phyloP scores from a whole-genome alignment of 2,113 vertebrate genomes.

The Corapipo altera region DNA sequence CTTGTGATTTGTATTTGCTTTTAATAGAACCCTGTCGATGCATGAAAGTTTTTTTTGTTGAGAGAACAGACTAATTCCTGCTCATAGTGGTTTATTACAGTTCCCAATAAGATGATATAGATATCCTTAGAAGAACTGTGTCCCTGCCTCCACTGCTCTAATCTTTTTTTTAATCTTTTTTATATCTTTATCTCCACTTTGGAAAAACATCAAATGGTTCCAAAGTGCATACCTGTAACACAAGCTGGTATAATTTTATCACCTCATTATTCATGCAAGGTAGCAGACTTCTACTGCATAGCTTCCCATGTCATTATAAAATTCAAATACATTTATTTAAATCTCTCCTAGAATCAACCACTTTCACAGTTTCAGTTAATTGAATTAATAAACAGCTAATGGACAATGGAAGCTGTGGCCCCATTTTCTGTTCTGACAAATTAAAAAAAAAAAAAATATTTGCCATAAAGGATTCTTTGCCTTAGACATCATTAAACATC shows the following conservation, averaged over 20 bases:
- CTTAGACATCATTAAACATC: background rate
- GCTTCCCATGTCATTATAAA: background rate
- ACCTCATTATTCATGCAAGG: background rate
- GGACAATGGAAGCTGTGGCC: background rate
- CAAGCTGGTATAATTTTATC: slow-evolving; percentile 4
- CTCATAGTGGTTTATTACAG: background rate
- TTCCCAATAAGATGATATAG: background rate
- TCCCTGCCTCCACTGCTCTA: background rate
- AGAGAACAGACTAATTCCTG: background rate
- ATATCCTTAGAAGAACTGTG: background rate
- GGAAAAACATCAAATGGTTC: background rate
- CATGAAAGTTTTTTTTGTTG: background rate
- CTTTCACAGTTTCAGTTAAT: background rate
- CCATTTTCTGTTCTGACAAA: background rate
- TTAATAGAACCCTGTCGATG: background rate
- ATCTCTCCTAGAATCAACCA: background rate
- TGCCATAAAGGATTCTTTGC: background rate
- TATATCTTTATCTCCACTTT: background rate
- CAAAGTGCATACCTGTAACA: background rate
- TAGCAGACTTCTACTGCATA: background rate
- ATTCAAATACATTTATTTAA: background rate
- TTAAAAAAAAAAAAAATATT: background rate
- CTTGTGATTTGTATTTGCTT: background rate
- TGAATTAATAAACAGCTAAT: background rate
- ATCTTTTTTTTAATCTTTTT: background rate